Conservation (phyloP, 2,888 invertebrate species). For the Meta bourneti region DNA sequence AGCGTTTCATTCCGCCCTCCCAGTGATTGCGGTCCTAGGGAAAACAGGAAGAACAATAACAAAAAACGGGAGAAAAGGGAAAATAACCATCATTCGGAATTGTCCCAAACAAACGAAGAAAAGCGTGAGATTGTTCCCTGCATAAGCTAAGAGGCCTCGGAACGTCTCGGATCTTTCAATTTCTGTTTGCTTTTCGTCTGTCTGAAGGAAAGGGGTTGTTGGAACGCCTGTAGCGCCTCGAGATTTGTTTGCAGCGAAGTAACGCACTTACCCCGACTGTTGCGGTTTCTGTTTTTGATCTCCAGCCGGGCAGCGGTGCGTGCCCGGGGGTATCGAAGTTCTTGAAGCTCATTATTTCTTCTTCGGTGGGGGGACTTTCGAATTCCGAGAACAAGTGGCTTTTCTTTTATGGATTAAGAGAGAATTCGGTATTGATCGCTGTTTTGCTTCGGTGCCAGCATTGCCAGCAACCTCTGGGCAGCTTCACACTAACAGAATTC, state of each 20-base stretch:
- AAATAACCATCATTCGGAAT: conserved; percentile 36
- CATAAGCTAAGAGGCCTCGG: conserved; percentile 33
- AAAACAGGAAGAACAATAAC: conserved; percentile 1
- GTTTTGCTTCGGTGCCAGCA: background rate
- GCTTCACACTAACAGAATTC: no score
- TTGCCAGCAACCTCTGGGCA: no score
- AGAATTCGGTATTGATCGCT: conserved; percentile 15
- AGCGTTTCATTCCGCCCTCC: conserved; percentile 50
- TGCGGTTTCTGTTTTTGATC: conserved; percentile 16
- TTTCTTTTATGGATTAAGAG: conserved; percentile 12
- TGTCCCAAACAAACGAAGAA: conserved; percentile 16
- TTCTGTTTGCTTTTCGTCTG: conserved; percentile 17
- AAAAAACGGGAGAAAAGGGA: background rate
- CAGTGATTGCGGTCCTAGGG: conserved; percentile 44
- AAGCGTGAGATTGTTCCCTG: conserved; percentile 42
- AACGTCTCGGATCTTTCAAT: background rate
- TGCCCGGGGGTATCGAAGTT: background rate
- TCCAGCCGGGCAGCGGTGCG: background rate
- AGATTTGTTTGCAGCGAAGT: conserved; percentile 35
- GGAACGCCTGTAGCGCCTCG: conserved; percentile 28
- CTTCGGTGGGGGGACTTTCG: background rate
- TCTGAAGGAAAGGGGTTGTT: background rate
- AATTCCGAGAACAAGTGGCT: background rate
- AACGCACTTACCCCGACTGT: conserved; percentile 8
- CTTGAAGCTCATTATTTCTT: conserved; percentile 24